Conservation (phyloP, 2,113 vertebrate genomes). For the Planiliza haematocheilus region DNA sequence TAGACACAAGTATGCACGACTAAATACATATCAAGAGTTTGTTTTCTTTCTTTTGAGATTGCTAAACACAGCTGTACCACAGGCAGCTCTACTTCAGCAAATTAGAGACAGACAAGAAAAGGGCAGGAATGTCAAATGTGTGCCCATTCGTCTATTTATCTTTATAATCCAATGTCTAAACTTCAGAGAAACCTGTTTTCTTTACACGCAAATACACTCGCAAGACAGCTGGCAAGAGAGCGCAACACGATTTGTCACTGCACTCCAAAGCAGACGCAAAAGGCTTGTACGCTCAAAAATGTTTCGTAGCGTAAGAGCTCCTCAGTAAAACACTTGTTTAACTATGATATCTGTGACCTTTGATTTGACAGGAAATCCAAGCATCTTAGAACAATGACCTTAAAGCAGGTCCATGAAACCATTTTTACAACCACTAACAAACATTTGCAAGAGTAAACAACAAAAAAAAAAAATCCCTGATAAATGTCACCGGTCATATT, state of each 20-base stretch:
- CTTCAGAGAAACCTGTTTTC: background rate
- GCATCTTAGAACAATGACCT: slow-evolving; percentile 29
- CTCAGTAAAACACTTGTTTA: slow-evolving; percentile 10
- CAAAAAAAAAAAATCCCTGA: background rate
- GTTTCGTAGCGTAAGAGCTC: background rate
- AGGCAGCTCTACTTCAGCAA: background rate
- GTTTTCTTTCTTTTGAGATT: too few relatives aligned
- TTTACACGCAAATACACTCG: slow-evolving; percentile 3
- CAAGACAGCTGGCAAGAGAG: background rate
- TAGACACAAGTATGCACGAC: too few relatives aligned
- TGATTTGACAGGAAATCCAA: slow-evolving; percentile 31
- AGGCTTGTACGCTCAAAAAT: background rate
- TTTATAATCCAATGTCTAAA: background rate
- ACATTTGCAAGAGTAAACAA: background rate
- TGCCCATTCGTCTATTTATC: slow-evolving; percentile 12
- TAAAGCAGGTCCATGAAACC: background rate
- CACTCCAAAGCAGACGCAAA: background rate
- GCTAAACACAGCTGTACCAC: background rate
- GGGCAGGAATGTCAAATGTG: slow-evolving; percentile 9
- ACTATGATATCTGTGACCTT: slow-evolving; percentile 33
- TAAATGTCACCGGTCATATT: background rate
- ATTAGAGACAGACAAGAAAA: slow-evolving; percentile 18
- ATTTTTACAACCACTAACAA: background rate
- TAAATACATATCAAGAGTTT: too few relatives aligned
- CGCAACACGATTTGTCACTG: background rate